Percentiles rank a stretch among this genome's conserved stretches.
Evolutionary conservation across 2,888 invertebrate species (phyloP).

Genomic region (Argynnis bischoffii): DNA sequence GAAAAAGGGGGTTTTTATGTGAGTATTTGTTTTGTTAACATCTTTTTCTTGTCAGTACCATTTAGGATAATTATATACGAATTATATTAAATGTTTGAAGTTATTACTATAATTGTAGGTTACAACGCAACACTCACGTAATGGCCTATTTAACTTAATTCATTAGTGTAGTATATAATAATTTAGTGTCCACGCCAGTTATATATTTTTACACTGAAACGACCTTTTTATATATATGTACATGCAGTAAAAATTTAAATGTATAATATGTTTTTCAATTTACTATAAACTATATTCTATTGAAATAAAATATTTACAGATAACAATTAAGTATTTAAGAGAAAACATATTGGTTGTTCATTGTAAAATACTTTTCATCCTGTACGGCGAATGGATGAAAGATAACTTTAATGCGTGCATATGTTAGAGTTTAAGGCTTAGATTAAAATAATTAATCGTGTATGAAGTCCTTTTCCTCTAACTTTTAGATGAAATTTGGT

Average conservation of each 20-base stretch:
- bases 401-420: too few species aligned
- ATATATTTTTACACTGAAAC: background rate
- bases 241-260: background rate
- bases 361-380: too few species aligned
- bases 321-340: too few species aligned
- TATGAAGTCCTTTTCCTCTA: too few species aligned
- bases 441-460: too few species aligned
- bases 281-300: too few species aligned
- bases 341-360: too few species aligned
- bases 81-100: slow-evolving; percentile 16
- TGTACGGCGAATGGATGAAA: too few species aligned
- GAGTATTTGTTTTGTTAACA: background rate
- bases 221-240: background rate
- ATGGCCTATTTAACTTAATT: slow-evolving; percentile 8
- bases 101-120: slow-evolving; percentile 16
- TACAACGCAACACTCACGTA: background rate
- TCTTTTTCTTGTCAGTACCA: slow-evolving; percentile 11
- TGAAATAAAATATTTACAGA: too few species aligned
- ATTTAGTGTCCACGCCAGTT: slow-evolving; percentile 7
- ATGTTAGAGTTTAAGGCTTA: too few species aligned
- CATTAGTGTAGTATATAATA: slow-evolving; percentile 17
- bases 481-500: too few species aligned
- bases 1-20: background rate
- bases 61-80: slow-evolving; percentile 7
- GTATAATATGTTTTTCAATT: background rate